Evolutionary conservation across 92 coral and sea anemone genomes (phyloP), one percentile per base, ranked within the genome.

Genomic region (Pocillopora meandrina): DNA sequence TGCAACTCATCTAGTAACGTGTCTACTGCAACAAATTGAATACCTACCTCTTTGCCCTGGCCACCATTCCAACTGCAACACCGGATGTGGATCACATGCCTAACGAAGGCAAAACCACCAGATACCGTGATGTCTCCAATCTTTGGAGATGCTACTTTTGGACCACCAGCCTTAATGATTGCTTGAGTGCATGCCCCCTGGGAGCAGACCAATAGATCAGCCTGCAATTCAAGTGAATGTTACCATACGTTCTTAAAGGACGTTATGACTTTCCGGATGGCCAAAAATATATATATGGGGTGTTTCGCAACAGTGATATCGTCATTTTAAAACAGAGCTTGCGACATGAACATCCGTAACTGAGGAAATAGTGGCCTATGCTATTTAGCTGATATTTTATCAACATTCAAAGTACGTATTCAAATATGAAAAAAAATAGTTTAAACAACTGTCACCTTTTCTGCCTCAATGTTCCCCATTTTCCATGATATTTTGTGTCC

Each of bases 401-500:
- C 31, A 26, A 26, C 31, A 26, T 26, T 26, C 31, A 26, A 26
- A 42, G 4, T 42, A 3, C 52, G 52, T 42, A 3, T 42, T 42
- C 52, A 3, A 42, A 42, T 42, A 42, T 42, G 52, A 42, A 42
- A 3, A n/a, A 42, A 42, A 42, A 3, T 42, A 42, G 52, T 65
- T 18, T 0, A 65, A 71, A 31, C 56, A 12, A 12, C 55, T 74
- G 61, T 47, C n/a, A 94, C 98, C 84, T 57, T 26, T 71, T 92
- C 94, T 19, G 64, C 81, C 47, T 84, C 89, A 36, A 94, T 92
- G 70, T 90, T 84, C 47, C 95, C 94, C 58, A 77, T 59, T 71
- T 92, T 92, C 98, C 98, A 94, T 10, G 95, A 80, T 36, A 94
- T 84, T 66, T 36, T 86, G 10, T 74, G 78, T 49, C 78, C 78